Evolutionary conservation across 2,888 invertebrate species (phyloP).

Genomic region (Microdon myrmicae): DNA sequence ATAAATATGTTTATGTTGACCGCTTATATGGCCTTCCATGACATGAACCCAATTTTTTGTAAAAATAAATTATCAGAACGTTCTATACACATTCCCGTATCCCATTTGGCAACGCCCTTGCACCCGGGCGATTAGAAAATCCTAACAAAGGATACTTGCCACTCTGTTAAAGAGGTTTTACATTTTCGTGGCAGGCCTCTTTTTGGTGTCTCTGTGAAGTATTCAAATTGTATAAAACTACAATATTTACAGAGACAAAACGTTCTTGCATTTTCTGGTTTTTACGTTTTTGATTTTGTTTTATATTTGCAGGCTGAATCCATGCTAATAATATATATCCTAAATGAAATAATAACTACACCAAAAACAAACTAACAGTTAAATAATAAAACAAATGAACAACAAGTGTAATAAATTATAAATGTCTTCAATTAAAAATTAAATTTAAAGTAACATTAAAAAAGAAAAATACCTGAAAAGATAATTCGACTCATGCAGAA

Average conservation of each 20-base stretch:
- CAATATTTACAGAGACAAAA: no score
- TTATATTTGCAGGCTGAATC: conserved; percentile 16
- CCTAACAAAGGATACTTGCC: no score
- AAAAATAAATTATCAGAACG: no score
- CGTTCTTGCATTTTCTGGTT: no score
- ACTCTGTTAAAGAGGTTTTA: not conserved
- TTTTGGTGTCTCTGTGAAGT: not conserved
- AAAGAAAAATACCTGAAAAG: no score
- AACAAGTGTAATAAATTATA: conserved; percentile 9
- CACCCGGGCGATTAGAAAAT: no score
- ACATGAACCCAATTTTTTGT: no score
- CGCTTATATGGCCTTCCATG: no score
- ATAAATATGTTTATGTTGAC: no score
- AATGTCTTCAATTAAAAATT: conserved; percentile 14
- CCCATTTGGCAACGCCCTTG: no score
- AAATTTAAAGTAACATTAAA: no score
- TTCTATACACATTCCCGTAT: no score
- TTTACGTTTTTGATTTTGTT: not conserved
- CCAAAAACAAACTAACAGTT: conserved; percentile 24
- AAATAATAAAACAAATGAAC: conserved; percentile 21
- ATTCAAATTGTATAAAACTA: not conserved
- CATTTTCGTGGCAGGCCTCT: not conserved
- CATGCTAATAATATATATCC: conserved; percentile 10
- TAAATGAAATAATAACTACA: conserved; percentile 21
- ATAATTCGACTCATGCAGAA: conserved; percentile 6